These are phyloP conservation scores for Melikaiella ostensackeni DNA, from an alignment of 2,888 invertebrate species.

Conservation along the genomic window DNA sequence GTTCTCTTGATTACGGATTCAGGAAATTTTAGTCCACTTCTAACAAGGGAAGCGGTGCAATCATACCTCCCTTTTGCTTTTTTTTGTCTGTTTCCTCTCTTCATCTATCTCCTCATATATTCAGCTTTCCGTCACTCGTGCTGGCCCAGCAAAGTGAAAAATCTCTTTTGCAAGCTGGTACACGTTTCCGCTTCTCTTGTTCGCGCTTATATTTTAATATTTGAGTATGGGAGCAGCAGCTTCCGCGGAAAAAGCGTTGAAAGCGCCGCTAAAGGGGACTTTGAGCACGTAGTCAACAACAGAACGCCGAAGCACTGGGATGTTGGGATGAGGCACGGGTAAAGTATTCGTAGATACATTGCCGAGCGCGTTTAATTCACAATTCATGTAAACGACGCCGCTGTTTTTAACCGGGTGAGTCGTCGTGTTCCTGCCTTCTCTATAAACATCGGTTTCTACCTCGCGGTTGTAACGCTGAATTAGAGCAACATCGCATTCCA, in stretches of 20 bases:
- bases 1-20: slow-evolving; percentile 8
- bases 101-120: slow-evolving; percentile 14
- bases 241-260: slow-evolving; percentile 62
- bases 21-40: background rate
- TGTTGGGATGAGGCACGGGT: slow-evolving; percentile 19
- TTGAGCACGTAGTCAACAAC: slow-evolving; percentile 50
- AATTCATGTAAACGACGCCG: slow-evolving; percentile 57
- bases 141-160: slow-evolving; percentile 57
- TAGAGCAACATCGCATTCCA: slow-evolving; percentile 24
- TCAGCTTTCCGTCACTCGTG: slow-evolving; percentile 32
- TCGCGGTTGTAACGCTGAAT: slow-evolving; percentile 30
- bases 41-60: background rate
- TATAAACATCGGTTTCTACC: slow-evolving; percentile 35
- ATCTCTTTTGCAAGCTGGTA: slow-evolving; percentile 70
- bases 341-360: slow-evolving; percentile 37
- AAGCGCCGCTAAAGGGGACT: slow-evolving; percentile 67
- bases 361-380: slow-evolving; percentile 54
- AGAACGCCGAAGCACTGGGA: slow-evolving; percentile 35
- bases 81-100: slow-evolving; percentile 5
- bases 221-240: slow-evolving; percentile 60
- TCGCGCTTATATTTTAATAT: slow-evolving; percentile 70
- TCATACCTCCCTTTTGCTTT: background rate
- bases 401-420: slow-evolving; percentile 39
- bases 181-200: slow-evolving; percentile 64
- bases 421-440: slow-evolving; percentile 30